Evolutionary conservation across 2,113 vertebrate species (phyloP), one percentile per base, ranked within the genome.

Genomic region (Ictidomys tridecemlineatus): DNA sequence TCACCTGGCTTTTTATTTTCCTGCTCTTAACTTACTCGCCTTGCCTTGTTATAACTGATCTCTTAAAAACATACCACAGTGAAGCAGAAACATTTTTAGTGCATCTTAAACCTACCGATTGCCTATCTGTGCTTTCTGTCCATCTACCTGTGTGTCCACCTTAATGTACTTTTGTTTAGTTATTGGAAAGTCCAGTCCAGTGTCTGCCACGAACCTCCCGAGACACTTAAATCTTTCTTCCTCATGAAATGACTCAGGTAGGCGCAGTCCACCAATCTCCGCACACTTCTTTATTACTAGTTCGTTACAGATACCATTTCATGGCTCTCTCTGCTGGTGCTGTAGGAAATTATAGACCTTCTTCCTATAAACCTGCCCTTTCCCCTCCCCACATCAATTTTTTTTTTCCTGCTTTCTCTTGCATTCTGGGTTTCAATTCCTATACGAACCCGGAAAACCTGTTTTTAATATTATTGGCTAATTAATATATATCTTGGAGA

Each of bases 271-370:
- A 86, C 61, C 97, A 95, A 18, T 93, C 96, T 88, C 93, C 61
- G 88, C 93, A 96, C 97, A 56, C 94, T 93, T 97, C 91, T 98
- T 98, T 97, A 93, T 90, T 97, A 78, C 94, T 95, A 93, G 97
- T 98, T 97, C 12, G 14, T 98, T 97, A 89, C 86, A 69, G 95
- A 94, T 97, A 95, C 95, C 53, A 48, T 97, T 98, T 96, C 93
- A 56, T 97, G 96, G 93, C 91, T 97, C 82, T 97, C 98, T 97
- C 97, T 78, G 30, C 89, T 96, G 37, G 4, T 85, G 92, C 98
- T 98, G 85, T 89, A 95, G 96, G 89, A 95, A 97, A n/a, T 95
- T 93, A 93, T 51, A 93, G 96, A 95, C 90, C 85, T 96, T 93
- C 86, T 56, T 94, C 87, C 84, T 87, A 79, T 95, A 97, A 96